Evolutionary conservation across 2,113 vertebrate species (phyloP), one percentile per base, ranked within the genome.

Genomic region (Dipodomys stephensi): DNA sequence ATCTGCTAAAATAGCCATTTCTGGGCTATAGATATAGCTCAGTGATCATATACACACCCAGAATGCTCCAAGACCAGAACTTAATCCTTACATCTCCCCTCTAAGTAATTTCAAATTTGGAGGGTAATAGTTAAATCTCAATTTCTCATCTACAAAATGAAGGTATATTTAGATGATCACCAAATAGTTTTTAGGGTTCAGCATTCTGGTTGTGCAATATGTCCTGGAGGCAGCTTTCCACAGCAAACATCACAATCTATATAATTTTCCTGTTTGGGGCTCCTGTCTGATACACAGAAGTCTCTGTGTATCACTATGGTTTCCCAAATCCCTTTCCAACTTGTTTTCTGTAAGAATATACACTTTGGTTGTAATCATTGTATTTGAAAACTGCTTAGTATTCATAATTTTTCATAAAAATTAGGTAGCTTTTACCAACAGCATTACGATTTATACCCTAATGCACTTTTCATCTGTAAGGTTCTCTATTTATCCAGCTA

Each of bases 61-160:
- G 62, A 20, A 23, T 64, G 62, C 23, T 20, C 62, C 19, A 64
- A 25, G 62, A 20, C 22, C 62, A 23, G 62, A 6, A 22, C 23
- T 64, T 22, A 64, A 64, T 23, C 22, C 22, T 25, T 23, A 22
- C 62, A 23, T 64, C 62, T 64, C 8, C 23, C 62, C 22, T 25
- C 62, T 22, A 64, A 25, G 23, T 23, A 64, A 89, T 65, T 90
- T 84, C 44, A 57, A 72, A 57, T 57, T 57, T 57, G 53, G 16
- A 81, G 30, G 28, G 9, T 60, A 53, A 15, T 53, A 84, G 32
- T 30, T 76, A 35, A 87, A 89, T 82, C 69, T 95, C 92, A 67
- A 7, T 71, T 78, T 94, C 78, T 93, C 67, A 68, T n/a, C 5
- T 85, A 35, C 62, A 53, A 94, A 91, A 93, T 87, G 62, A 79